phyloP scores from a whole-genome alignment of 2,797 vertebrate genomes.

The Podarcis lilfordi region DNA sequence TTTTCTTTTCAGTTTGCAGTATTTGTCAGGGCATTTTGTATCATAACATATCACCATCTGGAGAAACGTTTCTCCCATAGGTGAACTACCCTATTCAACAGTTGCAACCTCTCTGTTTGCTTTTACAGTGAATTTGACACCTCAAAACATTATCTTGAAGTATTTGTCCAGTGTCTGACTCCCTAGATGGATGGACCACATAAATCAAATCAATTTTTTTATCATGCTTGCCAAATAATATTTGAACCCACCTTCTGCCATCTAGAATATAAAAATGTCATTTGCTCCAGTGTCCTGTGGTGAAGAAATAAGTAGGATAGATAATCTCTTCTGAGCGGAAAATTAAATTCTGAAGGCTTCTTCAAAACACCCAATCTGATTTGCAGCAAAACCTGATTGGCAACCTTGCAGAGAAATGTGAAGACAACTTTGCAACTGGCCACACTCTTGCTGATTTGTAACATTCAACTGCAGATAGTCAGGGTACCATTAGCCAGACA shows the following conservation, averaged over 20 bases:
- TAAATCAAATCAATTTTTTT: constrained; percentile 61
- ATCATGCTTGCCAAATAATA: constrained; percentile 56
- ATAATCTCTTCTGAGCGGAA: constrained; percentile 12
- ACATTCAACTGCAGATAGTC: not conserved
- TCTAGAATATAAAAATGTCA: constrained; percentile 38
- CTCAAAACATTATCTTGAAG: constrained; percentile 52
- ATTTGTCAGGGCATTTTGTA: constrained; percentile 2
- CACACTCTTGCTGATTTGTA: not conserved
- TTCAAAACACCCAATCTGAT: constrained; percentile 7
- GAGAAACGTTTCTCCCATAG: constrained; percentile 27
- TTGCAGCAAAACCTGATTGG: constrained; percentile 7
- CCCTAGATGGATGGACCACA: constrained; percentile 59
- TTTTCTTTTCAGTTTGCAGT: not conserved
- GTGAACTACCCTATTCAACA: not conserved
- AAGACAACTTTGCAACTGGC: not conserved
- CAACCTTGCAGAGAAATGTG: not conserved
- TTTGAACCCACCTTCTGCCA: constrained; percentile 48
- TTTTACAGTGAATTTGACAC: constrained; percentile 43
- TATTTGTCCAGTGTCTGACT: constrained; percentile 50
- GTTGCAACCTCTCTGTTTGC: constrained; percentile 18
- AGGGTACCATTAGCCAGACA: not conserved
- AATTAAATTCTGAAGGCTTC: not conserved
- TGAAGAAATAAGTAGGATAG: constrained; percentile 26
- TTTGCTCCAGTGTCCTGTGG: constrained; percentile 26
- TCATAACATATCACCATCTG: not conserved